Base-by-base conservation (phyloP, 92 coral and sea anemone genomes). In the Epizoanthus illoricatus region DNA sequence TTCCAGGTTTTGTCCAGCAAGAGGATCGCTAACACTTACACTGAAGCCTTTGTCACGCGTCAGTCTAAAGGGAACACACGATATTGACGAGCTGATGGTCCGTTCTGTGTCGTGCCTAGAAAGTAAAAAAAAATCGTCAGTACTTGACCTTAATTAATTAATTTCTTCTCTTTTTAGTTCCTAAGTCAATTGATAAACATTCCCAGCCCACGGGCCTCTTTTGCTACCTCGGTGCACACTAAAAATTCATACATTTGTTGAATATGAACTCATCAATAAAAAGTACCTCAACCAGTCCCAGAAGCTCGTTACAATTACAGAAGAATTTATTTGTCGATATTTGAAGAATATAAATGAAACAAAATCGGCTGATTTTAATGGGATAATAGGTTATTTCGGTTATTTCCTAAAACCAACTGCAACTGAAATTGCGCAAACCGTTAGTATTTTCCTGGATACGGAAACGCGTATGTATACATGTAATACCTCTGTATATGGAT, bases 21-120 rank as follows among this genome's bases (percentile, higher is more conserved):
- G 74, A 1, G 99, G 98, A 39, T 97, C 99, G 61, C 83, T 80
- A 3, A 97, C 98, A 42, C 71, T 61, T 7, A 94, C 94, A 42
- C 47, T 75, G 78, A 72, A 58, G n/a, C 69, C 81, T 28, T 84
- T 88, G 28, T 65, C 64, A 42, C 85, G 63, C 7, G 55, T 84
- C 82, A 92, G 81, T 18, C 73, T 47, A 73, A 92, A 92, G 20
- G 96, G 93, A 7, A 92, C 93, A 61, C 85, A 61, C 24, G 88
- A 62, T 9, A 73, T 80, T 1, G 88, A 72, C 0, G 84, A 73
- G 80, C 93, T 89, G 66, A 92, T 89, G 17, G 91, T 90, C 47
- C 93, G 81, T 36, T 79, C 92, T 41, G 89, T 81, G 83, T 92
- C 90, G 58, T 92, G 93, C 96, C 96, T 92, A 60, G 47, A 76